Evolutionary conservation across 2,113 vertebrate genomes (phyloP).

Genomic region (Bufo bufo): DNA sequence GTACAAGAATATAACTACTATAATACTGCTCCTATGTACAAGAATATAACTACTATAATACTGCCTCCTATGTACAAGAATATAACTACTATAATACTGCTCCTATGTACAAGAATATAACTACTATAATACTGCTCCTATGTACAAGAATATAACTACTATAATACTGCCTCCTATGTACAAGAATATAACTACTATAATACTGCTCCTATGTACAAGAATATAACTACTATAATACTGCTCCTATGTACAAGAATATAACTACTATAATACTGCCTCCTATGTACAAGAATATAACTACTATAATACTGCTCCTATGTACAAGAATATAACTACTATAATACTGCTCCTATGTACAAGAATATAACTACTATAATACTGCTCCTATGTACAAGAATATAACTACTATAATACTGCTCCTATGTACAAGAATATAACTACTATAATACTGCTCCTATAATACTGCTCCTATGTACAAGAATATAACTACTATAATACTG

Average conservation of each 20-base stretch:
- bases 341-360: neutral
- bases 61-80: neutral
- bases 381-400: neutral
- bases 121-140: constrained; percentile 4
- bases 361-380: constrained; percentile 6
- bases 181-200: neutral
- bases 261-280: neutral
- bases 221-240: too few relatives aligned
- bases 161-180: neutral
- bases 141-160: constrained; percentile 1
- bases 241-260: too few relatives aligned
- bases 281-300: constrained; percentile 7
- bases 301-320: neutral
- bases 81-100: too few relatives aligned
- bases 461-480: neutral
- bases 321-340: constrained; percentile 4
- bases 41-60: neutral
- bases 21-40: neutral
- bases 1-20: neutral
- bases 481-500: neutral
- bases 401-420: constrained; percentile 1
- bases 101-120: constrained; percentile 1
- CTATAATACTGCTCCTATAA: neutral
- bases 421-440: constrained; percentile 1
- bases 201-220: neutral